Evolutionary conservation across 2,888 invertebrate species (phyloP), one percentile per base, ranked within the genome.

Genomic region (Idaea straminata): DNA sequence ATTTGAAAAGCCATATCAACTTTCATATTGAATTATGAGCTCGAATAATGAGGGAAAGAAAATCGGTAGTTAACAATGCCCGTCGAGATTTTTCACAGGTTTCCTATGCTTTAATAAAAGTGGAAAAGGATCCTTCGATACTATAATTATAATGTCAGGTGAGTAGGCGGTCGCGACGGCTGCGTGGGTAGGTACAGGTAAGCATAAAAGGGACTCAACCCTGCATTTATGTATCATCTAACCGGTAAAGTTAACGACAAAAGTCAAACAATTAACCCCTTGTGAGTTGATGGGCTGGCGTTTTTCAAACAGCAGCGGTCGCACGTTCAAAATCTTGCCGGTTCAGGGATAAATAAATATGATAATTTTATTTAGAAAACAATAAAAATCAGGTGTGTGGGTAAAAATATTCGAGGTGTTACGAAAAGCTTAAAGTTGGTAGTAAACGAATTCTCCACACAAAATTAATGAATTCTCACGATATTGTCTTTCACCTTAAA

Each of bases 261-360:
- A 86, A 87, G 83, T 85, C 84, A 85, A 85, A 87, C 87, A 87
- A 86, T 87, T 87, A 85, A 84, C 83, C 85, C 82, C 80, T 72
- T 72, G 79, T 71, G 78, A 77, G 77, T 74, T 77, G 78, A 80
- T 81, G 78, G 72, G 77, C 73, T 79, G 71, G 74, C 80, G 79
- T 82, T 84, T 84, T 84, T 84, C 75, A 80, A 80, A 81, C 76
- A 75, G 74, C 72, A 69, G 76, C 75, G 25, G 25, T 71, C 73
- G 74, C 73, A 72, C 62, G 69, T 69, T 69, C 62, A 66, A 69
- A 69, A 71, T 66, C 66, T 69, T 71, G 69, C 67, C 65, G 59
- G 60, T 66, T 72, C 68, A 71, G 72, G 72, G 71, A 72, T 72
- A 35, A 58, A 58, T 16, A 58, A 58, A 58, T 58, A 58, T 58